Conservation (phyloP, 2,113 vertebrate species). For the Vombatus ursinus region DNA sequence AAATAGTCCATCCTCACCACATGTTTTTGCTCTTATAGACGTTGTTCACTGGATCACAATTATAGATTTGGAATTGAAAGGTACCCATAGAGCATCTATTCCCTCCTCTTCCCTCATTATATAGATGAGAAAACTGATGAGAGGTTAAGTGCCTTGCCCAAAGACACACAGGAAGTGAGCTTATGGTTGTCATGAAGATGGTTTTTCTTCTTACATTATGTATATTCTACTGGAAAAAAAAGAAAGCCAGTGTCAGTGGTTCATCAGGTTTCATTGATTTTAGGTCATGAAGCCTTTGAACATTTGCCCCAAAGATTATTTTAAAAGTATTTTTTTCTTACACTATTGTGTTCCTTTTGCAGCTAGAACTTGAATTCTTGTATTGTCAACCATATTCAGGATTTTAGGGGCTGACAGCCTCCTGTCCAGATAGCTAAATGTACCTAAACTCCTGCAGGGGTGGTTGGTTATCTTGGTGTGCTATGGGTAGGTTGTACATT, state of each 20-base stretch:
- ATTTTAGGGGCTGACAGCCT: neutral
- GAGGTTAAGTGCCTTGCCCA: too few relatives aligned
- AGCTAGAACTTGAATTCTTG: neutral
- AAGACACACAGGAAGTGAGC: too few relatives aligned
- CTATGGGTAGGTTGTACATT: neutral
- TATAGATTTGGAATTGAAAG: too few relatives aligned
- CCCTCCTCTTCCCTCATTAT: too few relatives aligned
- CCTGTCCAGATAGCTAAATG: neutral
- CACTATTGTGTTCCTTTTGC: neutral
- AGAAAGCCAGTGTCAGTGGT: neutral
- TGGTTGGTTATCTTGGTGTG: neutral
- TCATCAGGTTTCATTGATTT: neutral
- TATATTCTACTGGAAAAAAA: neutral
- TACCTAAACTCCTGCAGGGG: neutral
- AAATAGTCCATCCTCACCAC: too few relatives aligned
- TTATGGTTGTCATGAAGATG: neutral
- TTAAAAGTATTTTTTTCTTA: neutral
- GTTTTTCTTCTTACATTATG: rapidly evolving
- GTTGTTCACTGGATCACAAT: too few relatives aligned
- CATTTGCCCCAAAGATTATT: neutral
- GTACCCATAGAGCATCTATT: too few relatives aligned
- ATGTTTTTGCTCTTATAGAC: too few relatives aligned
- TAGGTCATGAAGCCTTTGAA: neutral
- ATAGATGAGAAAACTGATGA: too few relatives aligned
- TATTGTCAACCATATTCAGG: neutral